Conservation (phyloP, 2,888 invertebrate species). For the Exocentrus adspersus region DNA sequence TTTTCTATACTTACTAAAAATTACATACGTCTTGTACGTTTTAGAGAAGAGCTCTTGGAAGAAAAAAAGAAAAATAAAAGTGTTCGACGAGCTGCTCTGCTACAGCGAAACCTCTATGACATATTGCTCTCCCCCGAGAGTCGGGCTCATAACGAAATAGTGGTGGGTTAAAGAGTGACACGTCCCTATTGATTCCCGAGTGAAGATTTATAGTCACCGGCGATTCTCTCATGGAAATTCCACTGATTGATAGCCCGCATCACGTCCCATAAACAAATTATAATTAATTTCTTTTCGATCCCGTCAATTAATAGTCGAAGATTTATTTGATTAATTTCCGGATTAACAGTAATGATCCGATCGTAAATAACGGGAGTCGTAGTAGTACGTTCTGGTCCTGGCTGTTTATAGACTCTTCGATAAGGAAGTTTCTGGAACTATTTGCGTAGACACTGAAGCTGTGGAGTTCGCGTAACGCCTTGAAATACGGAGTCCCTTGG, state of each 20-base stretch:
- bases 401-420: not conserved
- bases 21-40: not conserved
- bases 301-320: slow-evolving; percentile 25
- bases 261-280: slow-evolving; percentile 26
- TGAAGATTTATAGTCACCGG: slow-evolving; percentile 29
- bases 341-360: slow-evolving; percentile 16
- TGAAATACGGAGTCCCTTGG: too few relatives aligned
- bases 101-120: slow-evolving; percentile 17
- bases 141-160: slow-evolving; percentile 26
- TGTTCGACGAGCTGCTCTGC: not conserved
- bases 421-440: not conserved
- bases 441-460: not conserved
- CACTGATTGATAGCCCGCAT: slow-evolving; percentile 24
- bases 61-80: not conserved
- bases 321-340: slow-evolving; percentile 23
- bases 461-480: too few relatives aligned
- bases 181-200: slow-evolving; percentile 28
- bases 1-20: not conserved
- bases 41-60: not conserved
- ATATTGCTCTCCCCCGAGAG: slow-evolving; percentile 26
- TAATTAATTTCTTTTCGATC: slow-evolving; percentile 26
- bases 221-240: slow-evolving; percentile 27
- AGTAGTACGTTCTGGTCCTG: too few relatives aligned
- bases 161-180: slow-evolving; percentile 31
- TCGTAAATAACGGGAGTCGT: slow-evolving; percentile 7